Base-by-base conservation (phyloP, 2,888 invertebrate genomes). In the Hydrotaea diabolus region DNA sequence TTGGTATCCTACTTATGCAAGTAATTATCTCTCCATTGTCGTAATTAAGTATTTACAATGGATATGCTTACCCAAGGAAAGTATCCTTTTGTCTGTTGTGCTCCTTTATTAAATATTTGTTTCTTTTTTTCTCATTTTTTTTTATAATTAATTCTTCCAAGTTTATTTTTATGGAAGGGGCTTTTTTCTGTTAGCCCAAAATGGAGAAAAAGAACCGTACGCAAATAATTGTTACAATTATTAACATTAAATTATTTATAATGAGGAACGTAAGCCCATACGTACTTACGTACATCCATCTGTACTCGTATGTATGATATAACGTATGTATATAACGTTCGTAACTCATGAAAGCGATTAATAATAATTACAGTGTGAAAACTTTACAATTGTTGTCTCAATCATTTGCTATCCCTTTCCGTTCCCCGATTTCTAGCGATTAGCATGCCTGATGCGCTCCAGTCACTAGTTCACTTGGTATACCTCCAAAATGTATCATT, bases 1-100 rank as follows among this genome's bases (percentile, higher is more conserved):
- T 39, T 79, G 57, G 73, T 80, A 79, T 64, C 1, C 43, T 31
- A 7, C 31, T 43, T 43, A 43, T 31, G 15, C 26, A 62, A 31
- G 31, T 31, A 31, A 62, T 15, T 13, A 21, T 46, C 46, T 43
- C 15, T 23, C 66, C 43, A 66, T 46, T 64, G 73, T 36, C 26
- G 55, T 57, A 72, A 36, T 11, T 31, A 31, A 31, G 31, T 57
- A 59, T 57, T 46, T 21, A 72, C 15, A 26, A 66, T 8, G 2
- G 2, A 7, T 53, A 19, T 53, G 7, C 2, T 8, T n/a, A 66
- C 43, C 13, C 8, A 43, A 43, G 0, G 2, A 3, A 31, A 31
- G 31, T 31, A n/a, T n/a, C n/a, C n/a, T 31, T 31, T 7, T 31
- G 43, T 43, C 2, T 43, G 15, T 43, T 43, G 43, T 43, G 43